Conservation (phyloP, 2,113 vertebrate species). For the Setophaga kirtlandii region DNA sequence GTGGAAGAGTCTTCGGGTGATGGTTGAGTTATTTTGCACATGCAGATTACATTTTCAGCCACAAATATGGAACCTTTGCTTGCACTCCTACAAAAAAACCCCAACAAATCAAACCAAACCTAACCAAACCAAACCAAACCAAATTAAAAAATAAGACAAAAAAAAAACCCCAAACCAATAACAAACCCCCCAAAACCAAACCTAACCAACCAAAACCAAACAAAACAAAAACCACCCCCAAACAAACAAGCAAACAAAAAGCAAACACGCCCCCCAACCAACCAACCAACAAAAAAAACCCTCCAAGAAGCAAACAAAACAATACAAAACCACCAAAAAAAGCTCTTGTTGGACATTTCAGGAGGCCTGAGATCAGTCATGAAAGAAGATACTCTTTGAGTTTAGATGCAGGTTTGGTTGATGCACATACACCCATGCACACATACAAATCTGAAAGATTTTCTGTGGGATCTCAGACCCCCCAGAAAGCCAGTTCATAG, state of each 20-base stretch:
- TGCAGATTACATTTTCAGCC: not conserved
- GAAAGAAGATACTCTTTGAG: not conserved
- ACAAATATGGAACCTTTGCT: not conserved
- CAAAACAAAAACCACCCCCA: not conserved
- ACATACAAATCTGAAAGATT: not conserved
- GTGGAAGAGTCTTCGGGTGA: not conserved
- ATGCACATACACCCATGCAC: not conserved
- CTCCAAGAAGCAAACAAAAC: not conserved
- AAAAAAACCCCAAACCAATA: no score
- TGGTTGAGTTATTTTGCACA: not conserved
- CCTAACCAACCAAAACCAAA: not conserved
- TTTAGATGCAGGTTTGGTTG: not conserved
- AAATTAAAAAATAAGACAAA: not conserved
- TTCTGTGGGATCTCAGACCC: not conserved
- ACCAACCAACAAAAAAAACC: no score
- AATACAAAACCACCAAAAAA: not conserved
- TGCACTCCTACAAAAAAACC: no score
- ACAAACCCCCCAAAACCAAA: no score
- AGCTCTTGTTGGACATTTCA: not conserved
- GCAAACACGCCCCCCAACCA: no score
- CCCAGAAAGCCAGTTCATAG: not conserved
- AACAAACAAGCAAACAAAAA: no score
- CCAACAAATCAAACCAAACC: no score
- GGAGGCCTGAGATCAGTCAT: not conserved
- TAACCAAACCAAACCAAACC: no score